These are phyloP conservation scores for Nomada fabriciana DNA, from an alignment of 2,888 invertebrate species.

Conservation along the genomic window DNA sequence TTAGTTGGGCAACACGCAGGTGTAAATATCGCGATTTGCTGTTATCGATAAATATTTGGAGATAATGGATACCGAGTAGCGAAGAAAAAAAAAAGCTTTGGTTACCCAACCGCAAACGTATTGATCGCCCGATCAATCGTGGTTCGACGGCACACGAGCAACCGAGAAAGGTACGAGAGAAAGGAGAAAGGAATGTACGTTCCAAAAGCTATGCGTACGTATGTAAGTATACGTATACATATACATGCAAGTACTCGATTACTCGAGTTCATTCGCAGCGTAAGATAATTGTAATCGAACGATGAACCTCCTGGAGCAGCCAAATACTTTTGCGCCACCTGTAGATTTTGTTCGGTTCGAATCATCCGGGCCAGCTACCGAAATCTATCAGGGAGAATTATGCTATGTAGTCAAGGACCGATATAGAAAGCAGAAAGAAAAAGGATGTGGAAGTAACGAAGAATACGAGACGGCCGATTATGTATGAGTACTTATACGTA, in stretches of 20 bases:
- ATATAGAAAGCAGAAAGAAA: too few species aligned
- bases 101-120: neutral
- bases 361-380: too few species aligned
- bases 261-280: neutral
- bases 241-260: neutral
- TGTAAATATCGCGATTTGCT: too few species aligned
- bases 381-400: too few species aligned
- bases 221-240: too few species aligned
- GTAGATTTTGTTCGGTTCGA: too few species aligned
- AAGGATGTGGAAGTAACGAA: neutral
- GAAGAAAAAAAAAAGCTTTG: neutral
- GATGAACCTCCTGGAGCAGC: too few species aligned
- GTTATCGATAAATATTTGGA: neutral
- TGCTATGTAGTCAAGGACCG: too few species aligned
- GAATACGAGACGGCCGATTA: neutral
- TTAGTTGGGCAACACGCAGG: too few species aligned
- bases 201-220: neutral
- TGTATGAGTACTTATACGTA: neutral
- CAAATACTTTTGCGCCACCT: too few species aligned
- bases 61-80: neutral
- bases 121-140: slow-evolving; percentile 6
- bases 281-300: neutral
- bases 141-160: neutral
- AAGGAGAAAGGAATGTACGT: slow-evolving; percentile 28
- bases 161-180: slow-evolving; percentile 5